A percentile compares a stretch with the other conserved stretches of the same genome.
Evolutionary conservation across 2,797 vertebrate genomes (phyloP).

Genomic region (Onychomys arenicola): DNA sequence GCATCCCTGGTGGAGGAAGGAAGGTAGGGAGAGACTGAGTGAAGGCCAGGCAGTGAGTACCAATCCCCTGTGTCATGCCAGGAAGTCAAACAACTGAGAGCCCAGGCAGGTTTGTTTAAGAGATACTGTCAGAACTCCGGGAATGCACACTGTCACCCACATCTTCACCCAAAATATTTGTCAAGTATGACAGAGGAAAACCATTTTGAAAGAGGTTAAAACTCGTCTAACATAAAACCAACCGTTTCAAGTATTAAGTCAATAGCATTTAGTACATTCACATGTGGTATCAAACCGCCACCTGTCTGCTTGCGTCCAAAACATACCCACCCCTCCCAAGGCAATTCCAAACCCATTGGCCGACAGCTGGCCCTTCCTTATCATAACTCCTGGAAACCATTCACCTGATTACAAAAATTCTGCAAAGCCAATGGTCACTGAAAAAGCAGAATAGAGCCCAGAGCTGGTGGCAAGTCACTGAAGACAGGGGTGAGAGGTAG

Average conservation of each 20-base stretch:
- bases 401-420: neutral
- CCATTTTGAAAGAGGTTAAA: neutral
- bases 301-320: neutral
- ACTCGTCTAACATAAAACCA: neutral
- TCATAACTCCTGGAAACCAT: neutral
- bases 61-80: neutral
- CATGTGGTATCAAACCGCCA: neutral
- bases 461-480: neutral
- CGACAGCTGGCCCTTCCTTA: accelerated
- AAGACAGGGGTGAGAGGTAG: neutral
- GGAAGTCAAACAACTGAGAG: neutral
- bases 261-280: neutral
- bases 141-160: neutral
- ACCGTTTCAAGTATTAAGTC: neutral
- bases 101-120: neutral
- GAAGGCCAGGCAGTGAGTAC: neutral
- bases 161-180: neutral
- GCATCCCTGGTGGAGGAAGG: neutral
- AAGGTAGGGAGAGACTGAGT: neutral
- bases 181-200: neutral
- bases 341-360: neutral
- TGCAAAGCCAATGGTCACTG: neutral
- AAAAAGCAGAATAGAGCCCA: neutral
- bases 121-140: neutral
- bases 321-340: neutral